Percentiles rank a stretch among this genome's conserved stretches.
Evolutionary conservation across 2,113 vertebrate species (phyloP).

Genomic region (Lanius collurio): DNA sequence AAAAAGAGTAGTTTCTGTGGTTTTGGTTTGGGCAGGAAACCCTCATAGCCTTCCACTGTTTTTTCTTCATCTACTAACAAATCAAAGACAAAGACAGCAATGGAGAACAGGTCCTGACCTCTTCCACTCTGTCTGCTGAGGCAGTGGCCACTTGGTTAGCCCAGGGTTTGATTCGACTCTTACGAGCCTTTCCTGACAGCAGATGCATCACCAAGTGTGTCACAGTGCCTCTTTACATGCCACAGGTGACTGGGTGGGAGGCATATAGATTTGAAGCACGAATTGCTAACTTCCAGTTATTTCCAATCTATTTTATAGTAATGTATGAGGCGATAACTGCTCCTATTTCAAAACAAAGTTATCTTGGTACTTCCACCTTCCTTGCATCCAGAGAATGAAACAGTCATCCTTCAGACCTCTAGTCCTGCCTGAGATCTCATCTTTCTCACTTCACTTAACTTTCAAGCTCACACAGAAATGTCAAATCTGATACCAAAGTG

Average conservation of each 20-base stretch:
- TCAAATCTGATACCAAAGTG: not conserved
- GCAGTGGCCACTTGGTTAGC: not conserved
- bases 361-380: not conserved
- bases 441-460: not conserved
- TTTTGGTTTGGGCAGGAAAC: not conserved
- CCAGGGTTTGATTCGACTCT: not conserved
- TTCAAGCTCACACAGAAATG: slow-evolving; percentile 44
- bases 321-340: not conserved
- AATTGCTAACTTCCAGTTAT: not conserved
- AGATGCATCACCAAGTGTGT: not conserved
- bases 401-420: not conserved
- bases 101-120: not conserved
- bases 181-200: not conserved
- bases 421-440: not conserved
- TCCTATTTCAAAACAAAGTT: slow-evolving; percentile 3
- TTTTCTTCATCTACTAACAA: not conserved
- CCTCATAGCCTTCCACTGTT: not conserved
- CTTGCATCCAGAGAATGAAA: not conserved
- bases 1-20: not conserved
- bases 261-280: not conserved
- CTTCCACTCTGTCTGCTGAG: not conserved
- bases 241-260: not conserved
- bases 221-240: not conserved
- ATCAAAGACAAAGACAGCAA: not conserved
- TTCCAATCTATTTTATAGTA: not conserved